These are phyloP conservation scores for Erethizon dorsatum DNA, from an alignment of 2,797 vertebrate species.

Conservation along the genomic window DNA sequence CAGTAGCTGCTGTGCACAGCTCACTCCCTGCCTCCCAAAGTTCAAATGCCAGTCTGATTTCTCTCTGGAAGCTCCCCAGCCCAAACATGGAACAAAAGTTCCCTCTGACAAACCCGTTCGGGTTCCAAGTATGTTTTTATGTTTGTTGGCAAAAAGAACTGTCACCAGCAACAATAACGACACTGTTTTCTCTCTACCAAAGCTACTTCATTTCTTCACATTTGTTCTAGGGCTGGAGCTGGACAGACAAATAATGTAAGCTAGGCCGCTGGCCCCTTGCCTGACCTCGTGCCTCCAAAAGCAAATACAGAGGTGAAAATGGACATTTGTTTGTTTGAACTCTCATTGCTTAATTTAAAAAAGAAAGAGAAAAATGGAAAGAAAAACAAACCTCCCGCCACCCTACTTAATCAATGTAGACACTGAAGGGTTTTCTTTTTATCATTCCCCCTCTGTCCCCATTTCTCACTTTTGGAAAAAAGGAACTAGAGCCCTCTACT, in stretches of 20 bases:
- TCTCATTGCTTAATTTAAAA: conserved; percentile 44
- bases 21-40: conserved; percentile 76
- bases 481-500: conserved; percentile 76
- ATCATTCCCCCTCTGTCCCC: not conserved
- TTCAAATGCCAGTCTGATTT: conserved; percentile 85
- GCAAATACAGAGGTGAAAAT: conserved; percentile 68
- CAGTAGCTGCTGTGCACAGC: conserved; percentile 75
- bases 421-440: conserved; percentile 37
- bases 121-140: conserved; percentile 87
- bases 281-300: conserved; percentile 78
- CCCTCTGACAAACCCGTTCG: conserved; percentile 84
- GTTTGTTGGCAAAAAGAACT: conserved; percentile 86
- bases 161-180: conserved; percentile 85
- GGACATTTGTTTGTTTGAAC: conserved; percentile 80
- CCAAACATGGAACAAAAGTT: conserved; percentile 88
- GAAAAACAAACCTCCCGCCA: conserved; percentile 64
- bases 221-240: conserved; percentile 78
- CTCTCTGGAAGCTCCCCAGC: conserved; percentile 86
- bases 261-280: conserved; percentile 53
- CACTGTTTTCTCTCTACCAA: conserved; percentile 82
- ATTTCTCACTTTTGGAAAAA: conserved; percentile 22
- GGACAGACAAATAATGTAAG: conserved; percentile 78
- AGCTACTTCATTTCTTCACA: conserved; percentile 83
- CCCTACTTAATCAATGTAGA: conserved; percentile 34
- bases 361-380: conserved; percentile 39